Conservation (phyloP, 2,888 invertebrate species). For the Leptinotarsa rubiginosa region DNA sequence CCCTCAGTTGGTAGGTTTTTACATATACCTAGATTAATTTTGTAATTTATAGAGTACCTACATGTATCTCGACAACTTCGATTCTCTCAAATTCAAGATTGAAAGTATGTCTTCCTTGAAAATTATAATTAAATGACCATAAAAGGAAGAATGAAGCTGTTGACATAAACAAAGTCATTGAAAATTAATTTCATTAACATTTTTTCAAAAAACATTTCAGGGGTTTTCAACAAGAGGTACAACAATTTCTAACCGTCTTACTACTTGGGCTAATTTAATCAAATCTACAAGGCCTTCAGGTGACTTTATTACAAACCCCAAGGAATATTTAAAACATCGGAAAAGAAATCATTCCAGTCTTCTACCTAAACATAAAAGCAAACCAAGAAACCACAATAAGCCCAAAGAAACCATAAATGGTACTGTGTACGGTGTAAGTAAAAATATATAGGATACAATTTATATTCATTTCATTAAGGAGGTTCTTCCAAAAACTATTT, state of each 20-base stretch:
- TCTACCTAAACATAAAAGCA: constrained; percentile 30
- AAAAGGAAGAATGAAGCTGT: too few relatives aligned
- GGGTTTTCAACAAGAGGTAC: constrained; percentile 96
- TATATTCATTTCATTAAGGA: too few relatives aligned
- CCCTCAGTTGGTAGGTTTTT: constrained; percentile 77
- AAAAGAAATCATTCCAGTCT: constrained; percentile 39
- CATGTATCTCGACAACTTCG: too few relatives aligned
- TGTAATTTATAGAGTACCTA: too few relatives aligned
- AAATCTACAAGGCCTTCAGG: constrained; percentile 79
- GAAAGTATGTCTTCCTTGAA: too few relatives aligned
- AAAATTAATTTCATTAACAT: too few relatives aligned
- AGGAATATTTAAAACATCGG: constrained; percentile 67
- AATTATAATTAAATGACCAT: too few relatives aligned
- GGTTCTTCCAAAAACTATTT: too few relatives aligned
- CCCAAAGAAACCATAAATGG: constrained; percentile 46
- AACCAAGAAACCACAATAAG: constrained; percentile 36
- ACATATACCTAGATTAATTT: neutral
- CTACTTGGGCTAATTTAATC: constrained; percentile 87
- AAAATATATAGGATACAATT: neutral
- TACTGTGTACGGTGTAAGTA: constrained; percentile 51
- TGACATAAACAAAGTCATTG: too few relatives aligned
- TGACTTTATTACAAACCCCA: constrained; percentile 79
- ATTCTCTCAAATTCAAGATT: too few relatives aligned
- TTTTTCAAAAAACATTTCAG: constrained; percentile 63
- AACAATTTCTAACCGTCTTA: constrained; percentile 79